A percentile compares a stretch with the other conserved stretches of the same genome.
These are phyloP conservation scores for Acropora tenuis DNA, from an alignment of 64 coral and sea anemone species.

Conservation along the genomic window DNA sequence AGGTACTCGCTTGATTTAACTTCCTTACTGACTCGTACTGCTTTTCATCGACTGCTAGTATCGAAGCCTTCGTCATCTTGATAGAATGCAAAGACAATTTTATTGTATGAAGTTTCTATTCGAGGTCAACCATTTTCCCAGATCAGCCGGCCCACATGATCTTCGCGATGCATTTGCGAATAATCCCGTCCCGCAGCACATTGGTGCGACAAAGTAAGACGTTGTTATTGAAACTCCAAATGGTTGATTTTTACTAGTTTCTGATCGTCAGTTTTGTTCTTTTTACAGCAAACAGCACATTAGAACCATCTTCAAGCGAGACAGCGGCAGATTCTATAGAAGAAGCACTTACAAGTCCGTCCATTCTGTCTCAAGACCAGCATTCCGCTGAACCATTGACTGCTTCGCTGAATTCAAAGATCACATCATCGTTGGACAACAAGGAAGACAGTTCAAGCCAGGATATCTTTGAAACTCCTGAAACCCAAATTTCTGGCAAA, in stretches of 20 bases:
- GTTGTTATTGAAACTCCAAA: too few species aligned
- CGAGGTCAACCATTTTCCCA: too few species aligned
- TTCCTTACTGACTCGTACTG: neutral
- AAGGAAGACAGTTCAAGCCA: neutral
- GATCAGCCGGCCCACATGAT: too few species aligned
- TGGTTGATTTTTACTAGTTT: neutral
- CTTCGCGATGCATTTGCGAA: too few species aligned
- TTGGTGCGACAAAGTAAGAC: too few species aligned
- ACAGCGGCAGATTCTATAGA: conserved; percentile 10
- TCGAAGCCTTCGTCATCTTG: too few species aligned
- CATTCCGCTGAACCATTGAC: conserved; percentile 26
- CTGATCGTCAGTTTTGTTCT: neutral
- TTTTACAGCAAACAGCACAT: neutral
- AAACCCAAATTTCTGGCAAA: conserved; percentile 34
- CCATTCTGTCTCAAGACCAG: conserved; percentile 3
- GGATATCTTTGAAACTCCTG: neutral
- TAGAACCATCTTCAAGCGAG: neutral
- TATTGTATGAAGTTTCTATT: too few species aligned
- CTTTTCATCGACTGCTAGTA: neutral
- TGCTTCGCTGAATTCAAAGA: conserved; percentile 27
- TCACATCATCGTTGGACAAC: conserved; percentile 7
- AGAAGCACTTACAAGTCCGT: conserved; percentile 17
- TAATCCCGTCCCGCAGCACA: too few species aligned
- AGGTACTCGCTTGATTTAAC: neutral
- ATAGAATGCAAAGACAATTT: too few species aligned